Evolutionary conservation across 2,797 vertebrate genomes (phyloP), one percentile per base, ranked within the genome.

Genomic region (Acestrorhynchus altus): DNA sequence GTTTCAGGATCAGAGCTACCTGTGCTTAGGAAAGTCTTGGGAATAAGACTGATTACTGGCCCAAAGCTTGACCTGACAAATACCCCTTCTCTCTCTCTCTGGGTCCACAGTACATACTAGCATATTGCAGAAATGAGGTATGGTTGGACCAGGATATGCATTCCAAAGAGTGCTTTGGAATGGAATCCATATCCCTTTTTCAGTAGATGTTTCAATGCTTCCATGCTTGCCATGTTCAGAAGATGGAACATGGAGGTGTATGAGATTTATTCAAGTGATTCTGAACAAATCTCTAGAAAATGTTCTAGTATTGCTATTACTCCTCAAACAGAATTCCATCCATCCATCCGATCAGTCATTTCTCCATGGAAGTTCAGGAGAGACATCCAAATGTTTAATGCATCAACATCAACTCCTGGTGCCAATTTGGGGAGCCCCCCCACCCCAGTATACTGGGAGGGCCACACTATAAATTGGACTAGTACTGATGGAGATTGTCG

Each of bases 171-270:
- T 42, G 46, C 68, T 73, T 57, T 44, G 35, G 20, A 68, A 64
- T 40, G 68, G 52, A 82, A 84, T 80, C 76, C 70, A 81, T 84
- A 84, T 84, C 74, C 73, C 64, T 72, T 42, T 67, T 57, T 24
- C n/a, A 69, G 76, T 20, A 54, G 46, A 83, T 65, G 35, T 54
- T 26, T 44, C 39, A 67, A 64, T 61, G 76, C 79, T 60, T 71
- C 63, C 76, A 81, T 83, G 80, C 74, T 76, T 68, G 79, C 74
- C 44, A 65, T 82, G 73, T 83, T 88, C 80, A 82, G 79, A 84
- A 80, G 1, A 83, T 83, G 78, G 75, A 40, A 54, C 72, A 78
- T 82, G 75, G 66, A 67, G 74, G 65, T 80, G 78, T 57, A 67
- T 69, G 65, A 76, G 66, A 64, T 64, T 61, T 8, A 60, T 61